Base-by-base conservation (phyloP, 2,797 vertebrate genomes). In the Loris lydekkerianus region DNA sequence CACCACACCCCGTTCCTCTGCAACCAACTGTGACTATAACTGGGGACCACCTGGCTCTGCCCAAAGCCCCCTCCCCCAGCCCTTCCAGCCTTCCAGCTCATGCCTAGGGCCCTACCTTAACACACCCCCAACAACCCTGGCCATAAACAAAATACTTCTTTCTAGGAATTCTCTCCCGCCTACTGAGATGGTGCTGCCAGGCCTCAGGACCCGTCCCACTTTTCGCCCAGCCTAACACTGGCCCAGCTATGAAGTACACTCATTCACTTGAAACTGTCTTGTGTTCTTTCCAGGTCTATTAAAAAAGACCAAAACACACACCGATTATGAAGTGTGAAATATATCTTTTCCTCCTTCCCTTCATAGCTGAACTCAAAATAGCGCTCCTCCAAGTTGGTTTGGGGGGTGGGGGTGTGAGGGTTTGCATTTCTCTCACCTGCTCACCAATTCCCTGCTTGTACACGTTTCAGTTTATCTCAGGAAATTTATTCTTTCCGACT, bases 101-200 rank as follows among this genome's bases (percentile, higher is more conserved):
- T 49, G 61, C 69, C 37, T 0, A 4, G 53, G 29, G 43, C 78
- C 60, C 46, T 17, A 31, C 61, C 58, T 29, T 25, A 31, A 75
- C 27, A n/a, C 27, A 29, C 58, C 69, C 85, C 70, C 83, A 75
- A 70, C 61, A 77, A 49, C 69, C 18, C 46, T 73, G 60, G 53
- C 95, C 69, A 73, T 83, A 91, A n/a, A 70, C 67, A 53, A 81
- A 92, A 43, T 25, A 63, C 70, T 76, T 82, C 95, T 86, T 96
- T 96, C 84, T 84, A 96, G 93, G 93, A 97, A 95, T 80, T 56
- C 94, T 72, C 37, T 7, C 29, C 40, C 1, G 13, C 70, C 67
- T 65, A 89, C 86, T 20, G 20, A 93, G 73, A 37, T 56, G 43
- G 20, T 40, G 80, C 80, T 93, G 90, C 97, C 92, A 95, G 88